Evolutionary conservation across 2,113 vertebrate species (phyloP).

Genomic region (Montifringilla adamsi): DNA sequence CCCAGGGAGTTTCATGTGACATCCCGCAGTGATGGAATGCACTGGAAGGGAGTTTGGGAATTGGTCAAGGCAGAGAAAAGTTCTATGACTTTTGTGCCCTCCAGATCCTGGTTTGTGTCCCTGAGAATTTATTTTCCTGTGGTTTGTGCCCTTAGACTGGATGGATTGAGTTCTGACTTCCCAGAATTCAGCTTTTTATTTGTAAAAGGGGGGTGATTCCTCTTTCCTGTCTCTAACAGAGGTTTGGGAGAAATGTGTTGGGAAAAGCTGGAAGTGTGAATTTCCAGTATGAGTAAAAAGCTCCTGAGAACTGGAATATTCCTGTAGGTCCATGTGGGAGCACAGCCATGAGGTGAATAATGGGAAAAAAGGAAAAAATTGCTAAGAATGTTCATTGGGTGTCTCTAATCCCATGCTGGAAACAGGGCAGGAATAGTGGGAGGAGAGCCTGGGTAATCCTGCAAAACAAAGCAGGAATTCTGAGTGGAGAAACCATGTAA

Average conservation of each 20-base stretch:
- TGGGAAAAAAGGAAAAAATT: neutral
- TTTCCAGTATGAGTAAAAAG: neutral
- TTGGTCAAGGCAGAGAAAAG: neutral
- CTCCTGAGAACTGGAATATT: neutral
- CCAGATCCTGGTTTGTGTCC: neutral
- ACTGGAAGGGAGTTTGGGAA: neutral
- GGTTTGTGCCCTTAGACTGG: neutral
- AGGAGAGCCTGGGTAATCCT: neutral
- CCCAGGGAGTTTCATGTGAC: neutral
- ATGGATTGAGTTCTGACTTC: neutral
- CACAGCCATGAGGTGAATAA: neutral
- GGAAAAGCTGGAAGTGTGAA: neutral
- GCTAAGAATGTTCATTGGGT: neutral
- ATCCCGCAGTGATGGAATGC: neutral
- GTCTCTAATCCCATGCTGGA: neutral
- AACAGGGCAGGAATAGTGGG: neutral
- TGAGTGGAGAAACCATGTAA: accelerated
- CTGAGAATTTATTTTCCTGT: neutral
- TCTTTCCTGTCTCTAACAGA: neutral
- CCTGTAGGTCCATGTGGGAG: neutral
- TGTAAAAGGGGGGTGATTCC: neutral
- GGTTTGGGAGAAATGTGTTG: neutral
- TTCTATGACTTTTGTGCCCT: neutral
- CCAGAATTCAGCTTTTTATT: neutral
- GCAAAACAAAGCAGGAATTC: neutral